These are phyloP conservation scores for Benthosema pterotum DNA, from an alignment of 2,797 vertebrate genomes.

Conservation along the genomic window DNA sequence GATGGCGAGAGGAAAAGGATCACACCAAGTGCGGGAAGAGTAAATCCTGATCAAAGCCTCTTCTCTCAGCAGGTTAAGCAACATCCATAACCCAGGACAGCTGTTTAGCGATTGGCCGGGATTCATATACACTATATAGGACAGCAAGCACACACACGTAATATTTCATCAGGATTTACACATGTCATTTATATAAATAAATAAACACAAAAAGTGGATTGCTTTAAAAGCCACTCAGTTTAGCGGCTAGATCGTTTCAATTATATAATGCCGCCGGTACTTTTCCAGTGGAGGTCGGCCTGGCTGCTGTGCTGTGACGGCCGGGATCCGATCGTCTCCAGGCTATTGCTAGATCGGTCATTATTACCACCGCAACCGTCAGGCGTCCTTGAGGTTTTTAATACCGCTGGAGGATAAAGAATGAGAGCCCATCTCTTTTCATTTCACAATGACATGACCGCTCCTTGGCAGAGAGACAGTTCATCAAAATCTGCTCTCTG, in stretches of 20 bases:
- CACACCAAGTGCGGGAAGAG: conserved; percentile 44
- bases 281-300: conserved; percentile 54
- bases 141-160: conserved; percentile 40
- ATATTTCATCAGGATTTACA: conserved; percentile 76
- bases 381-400: conserved; percentile 54
- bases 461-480: conserved; percentile 25
- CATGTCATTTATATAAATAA: conserved; percentile 48
- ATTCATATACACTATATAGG: conserved; percentile 35
- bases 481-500: conserved; percentile 38
- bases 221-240: conserved; percentile 61
- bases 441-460: conserved; percentile 43
- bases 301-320: not conserved
- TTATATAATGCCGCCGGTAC: conserved; percentile 56
- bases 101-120: conserved; percentile 70
- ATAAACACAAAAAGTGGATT: conserved; percentile 48
- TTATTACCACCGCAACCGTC: conserved; percentile 37
- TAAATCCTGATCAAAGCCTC: conserved; percentile 73
- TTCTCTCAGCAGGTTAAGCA: conserved; percentile 66
- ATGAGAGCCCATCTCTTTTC: conserved; percentile 46
- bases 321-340: conserved; percentile 7
- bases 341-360: conserved; percentile 46
- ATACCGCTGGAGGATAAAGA: conserved; percentile 32
- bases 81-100: conserved; percentile 72
- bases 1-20: conserved; percentile 60
- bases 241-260: conserved; percentile 64